Conservation (phyloP, 2,113 vertebrate species). For the Tamias sibiricus region DNA sequence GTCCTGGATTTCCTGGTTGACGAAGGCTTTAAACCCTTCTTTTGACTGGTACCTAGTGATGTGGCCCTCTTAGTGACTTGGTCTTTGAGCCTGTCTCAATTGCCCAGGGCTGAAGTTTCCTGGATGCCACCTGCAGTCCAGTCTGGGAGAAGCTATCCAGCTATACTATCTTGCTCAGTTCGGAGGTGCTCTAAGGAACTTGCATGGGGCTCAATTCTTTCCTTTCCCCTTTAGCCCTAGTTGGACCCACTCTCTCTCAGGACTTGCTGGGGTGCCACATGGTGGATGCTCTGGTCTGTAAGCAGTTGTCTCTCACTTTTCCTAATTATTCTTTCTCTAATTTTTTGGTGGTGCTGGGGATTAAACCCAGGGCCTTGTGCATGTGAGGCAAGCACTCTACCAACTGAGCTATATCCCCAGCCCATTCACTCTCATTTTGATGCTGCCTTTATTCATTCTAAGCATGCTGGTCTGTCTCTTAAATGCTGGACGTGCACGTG, state of each 20-base stretch:
- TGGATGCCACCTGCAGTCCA: neutral
- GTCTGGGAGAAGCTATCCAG: neutral
- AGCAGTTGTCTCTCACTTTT: neutral
- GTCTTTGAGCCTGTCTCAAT: neutral
- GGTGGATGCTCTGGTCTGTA: neutral
- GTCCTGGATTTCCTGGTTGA: neutral
- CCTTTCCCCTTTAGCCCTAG: neutral
- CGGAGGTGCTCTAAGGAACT: neutral
- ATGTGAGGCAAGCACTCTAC: too few relatives aligned
- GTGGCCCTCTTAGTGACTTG: neutral
- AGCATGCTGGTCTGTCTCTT: neutral
- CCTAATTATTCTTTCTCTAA: neutral
- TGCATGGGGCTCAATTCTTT: too few relatives aligned
- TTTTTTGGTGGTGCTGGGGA: too few relatives aligned
- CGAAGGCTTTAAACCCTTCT: neutral
- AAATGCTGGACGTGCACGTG: neutral
- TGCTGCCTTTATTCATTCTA: neutral
- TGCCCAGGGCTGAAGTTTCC: neutral
- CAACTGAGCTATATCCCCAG: too few relatives aligned
- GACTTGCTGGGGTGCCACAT: neutral
- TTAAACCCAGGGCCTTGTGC: too few relatives aligned
- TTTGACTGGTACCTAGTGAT: neutral
- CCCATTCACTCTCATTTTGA: neutral
- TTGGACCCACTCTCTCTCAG: neutral
- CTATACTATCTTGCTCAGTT: neutral